Percentiles rank a stretch among this genome's conserved stretches.
Conservation (phyloP, 1,140 invertebrate species). For the Parasteatoda tepidariorum region DNA sequence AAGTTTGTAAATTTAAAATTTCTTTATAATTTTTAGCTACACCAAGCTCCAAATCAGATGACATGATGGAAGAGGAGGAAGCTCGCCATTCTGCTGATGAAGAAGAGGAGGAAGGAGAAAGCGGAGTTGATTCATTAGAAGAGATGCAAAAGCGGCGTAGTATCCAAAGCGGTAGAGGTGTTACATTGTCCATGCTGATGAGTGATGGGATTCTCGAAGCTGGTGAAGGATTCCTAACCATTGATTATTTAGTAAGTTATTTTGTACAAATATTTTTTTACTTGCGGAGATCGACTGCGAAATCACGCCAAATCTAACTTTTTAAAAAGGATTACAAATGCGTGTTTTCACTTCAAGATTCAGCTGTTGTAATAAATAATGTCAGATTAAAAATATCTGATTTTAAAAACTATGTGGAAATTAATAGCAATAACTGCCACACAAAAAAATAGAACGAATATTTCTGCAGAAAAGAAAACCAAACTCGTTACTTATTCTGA, state of each 20-base stretch:
- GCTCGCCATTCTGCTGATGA: constrained; percentile 58
- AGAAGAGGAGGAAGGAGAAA: constrained; percentile 64
- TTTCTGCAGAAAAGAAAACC: no score
- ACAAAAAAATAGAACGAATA: background rate
- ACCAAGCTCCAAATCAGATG: constrained; percentile 49
- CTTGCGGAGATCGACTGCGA: background rate
- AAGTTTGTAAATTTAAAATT: no score
- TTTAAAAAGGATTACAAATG: background rate
- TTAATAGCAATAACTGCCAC: no score
- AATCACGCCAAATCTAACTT: background rate
- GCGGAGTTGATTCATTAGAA: constrained; percentile 36
- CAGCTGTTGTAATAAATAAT: no score
- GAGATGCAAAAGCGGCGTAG: constrained; percentile 62
- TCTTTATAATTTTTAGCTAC: no score
- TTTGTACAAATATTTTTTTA: background rate
- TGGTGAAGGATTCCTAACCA: constrained; percentile 83
- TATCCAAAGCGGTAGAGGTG: constrained; percentile 75
- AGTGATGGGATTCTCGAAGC: constrained; percentile 84
- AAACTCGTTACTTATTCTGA: no score
- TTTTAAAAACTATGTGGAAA: no score
- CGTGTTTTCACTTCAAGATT: no score
- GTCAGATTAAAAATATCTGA: no score
- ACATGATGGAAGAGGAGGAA: constrained; percentile 62
- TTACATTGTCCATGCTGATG: constrained; percentile 86
- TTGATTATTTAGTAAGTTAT: constrained; percentile 84